Base-by-base conservation (phyloP, 2,113 vertebrate species). In the Triplophysa siluroides region DNA sequence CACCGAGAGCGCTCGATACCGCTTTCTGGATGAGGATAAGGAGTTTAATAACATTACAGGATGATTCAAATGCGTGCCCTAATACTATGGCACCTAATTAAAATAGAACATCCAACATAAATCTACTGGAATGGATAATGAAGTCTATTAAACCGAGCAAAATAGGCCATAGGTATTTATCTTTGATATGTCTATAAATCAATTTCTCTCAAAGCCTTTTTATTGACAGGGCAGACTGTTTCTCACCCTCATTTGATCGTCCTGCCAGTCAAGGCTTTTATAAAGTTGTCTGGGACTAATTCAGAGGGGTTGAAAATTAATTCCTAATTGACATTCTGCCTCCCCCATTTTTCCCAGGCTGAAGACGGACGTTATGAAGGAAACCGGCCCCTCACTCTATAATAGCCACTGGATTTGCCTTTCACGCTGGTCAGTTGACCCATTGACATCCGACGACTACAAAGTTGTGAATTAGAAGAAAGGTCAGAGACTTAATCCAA, bases 341-440 rank as follows among this genome's bases (percentile, higher is more conserved):
- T 82, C 60, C 78, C 70, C 88, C 92, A 90, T 89, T 91, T 94
- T 93, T 93, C 92, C 94, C 92, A 93, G 93, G 92, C 90, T 47
- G 71, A 92, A 91, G 90, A 93, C 91, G 93, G 92, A 94, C 92
- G 91, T 92, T 92, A 89, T 90, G 89, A 93, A 94, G 93, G 93
- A 90, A 89, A 86, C 33, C 91, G 86, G 84, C 90, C 85, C 92
- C 92, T 77, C 94, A 93, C 93, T 94, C 93, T 94, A 96, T 93
- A 96, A 96, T 94, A 92, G 93, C 91, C 89, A 93, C 91, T 90
- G 93, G 92, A 92, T 89, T 92, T 93, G 93, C 93, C 86, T 94
- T 83, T 80, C 75, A 78, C 73, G 76, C 70, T 26, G 73, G 80
- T 83, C 90, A 94, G 94, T 93, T 95, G 94, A 95, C 94, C 95